These are phyloP conservation scores for Sitobion miscanthi DNA, from an alignment of 1,140 invertebrate genomes.

Conservation along the genomic window DNA sequence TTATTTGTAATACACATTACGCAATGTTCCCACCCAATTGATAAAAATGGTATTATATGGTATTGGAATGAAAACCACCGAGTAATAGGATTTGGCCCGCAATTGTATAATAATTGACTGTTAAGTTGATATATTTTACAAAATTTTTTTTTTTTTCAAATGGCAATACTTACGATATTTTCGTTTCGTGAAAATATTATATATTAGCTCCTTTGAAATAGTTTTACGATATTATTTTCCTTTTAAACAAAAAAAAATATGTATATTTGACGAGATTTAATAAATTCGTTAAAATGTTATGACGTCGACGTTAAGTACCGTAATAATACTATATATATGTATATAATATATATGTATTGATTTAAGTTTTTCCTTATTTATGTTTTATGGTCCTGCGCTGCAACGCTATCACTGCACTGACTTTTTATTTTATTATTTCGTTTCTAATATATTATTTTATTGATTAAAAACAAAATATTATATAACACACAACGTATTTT, in stretches of 20 bases:
- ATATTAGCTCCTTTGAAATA: background rate
- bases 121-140: background rate
- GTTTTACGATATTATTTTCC: background rate
- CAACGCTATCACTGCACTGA: background rate
- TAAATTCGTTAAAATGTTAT: background rate
- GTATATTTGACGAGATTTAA: background rate
- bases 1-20: background rate
- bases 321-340: background rate
- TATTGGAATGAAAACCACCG: background rate
- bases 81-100: background rate
- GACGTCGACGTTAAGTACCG: background rate
- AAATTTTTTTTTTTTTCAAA: background rate
- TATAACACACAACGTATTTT: background rate
- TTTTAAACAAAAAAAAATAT: background rate
- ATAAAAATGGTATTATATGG: background rate
- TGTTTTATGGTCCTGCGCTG: background rate
- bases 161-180: background rate
- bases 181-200: background rate
- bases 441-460: background rate
- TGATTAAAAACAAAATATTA: background rate
- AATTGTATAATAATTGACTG: background rate
- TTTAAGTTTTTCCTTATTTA: background rate
- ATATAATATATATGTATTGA: background rate
- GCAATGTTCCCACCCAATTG: background rate
- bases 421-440: background rate